Evolutionary conservation across 2,888 invertebrate species (phyloP).

Genomic region (Odontocerum albicorne): DNA sequence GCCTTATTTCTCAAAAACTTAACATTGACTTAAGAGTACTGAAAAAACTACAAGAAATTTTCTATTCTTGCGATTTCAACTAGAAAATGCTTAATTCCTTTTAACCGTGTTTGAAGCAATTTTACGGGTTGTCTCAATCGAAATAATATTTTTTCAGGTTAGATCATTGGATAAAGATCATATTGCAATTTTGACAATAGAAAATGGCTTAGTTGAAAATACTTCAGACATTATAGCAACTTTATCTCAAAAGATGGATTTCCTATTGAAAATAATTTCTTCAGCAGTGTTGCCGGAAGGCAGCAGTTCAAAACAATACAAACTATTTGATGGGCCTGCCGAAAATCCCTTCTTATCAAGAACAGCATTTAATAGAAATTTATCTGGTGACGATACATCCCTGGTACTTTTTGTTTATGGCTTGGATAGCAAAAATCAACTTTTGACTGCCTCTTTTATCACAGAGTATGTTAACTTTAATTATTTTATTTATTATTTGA

Average conservation of each 20-base stretch:
- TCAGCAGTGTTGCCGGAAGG: slow-evolving; percentile 47
- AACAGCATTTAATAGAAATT: slow-evolving; percentile 3
- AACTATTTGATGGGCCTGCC: slow-evolving; percentile 2
- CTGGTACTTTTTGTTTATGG: slow-evolving; percentile 38
- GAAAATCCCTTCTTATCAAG: no score
- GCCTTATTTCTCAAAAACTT: no score
- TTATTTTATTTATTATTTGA: no score
- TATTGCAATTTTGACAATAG: slow-evolving; percentile 50
- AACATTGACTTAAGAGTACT: no score
- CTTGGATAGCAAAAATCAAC: slow-evolving; percentile 26
- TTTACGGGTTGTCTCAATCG: background rate
- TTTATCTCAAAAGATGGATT: slow-evolving; percentile 46
- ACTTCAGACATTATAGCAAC: slow-evolving; percentile 43
- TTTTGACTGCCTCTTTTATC: slow-evolving; percentile 3
- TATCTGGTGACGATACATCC: slow-evolving; percentile 25
- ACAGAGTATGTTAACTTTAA: no score
- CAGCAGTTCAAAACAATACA: slow-evolving; percentile 17
- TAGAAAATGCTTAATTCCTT: no score
- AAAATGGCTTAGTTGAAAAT: slow-evolving; percentile 49
- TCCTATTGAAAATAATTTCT: slow-evolving; percentile 49
- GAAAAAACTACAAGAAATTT: no score
- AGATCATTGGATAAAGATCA: slow-evolving; percentile 48
- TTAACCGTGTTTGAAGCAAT: no score
- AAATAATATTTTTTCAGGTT: slow-evolving; percentile 46
- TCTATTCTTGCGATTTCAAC: no score